Percentiles rank a stretch among this genome's conserved stretches.
phyloP scores from a whole-genome alignment of 2,113 vertebrate genomes.

The Tauraco erythrolophus region DNA sequence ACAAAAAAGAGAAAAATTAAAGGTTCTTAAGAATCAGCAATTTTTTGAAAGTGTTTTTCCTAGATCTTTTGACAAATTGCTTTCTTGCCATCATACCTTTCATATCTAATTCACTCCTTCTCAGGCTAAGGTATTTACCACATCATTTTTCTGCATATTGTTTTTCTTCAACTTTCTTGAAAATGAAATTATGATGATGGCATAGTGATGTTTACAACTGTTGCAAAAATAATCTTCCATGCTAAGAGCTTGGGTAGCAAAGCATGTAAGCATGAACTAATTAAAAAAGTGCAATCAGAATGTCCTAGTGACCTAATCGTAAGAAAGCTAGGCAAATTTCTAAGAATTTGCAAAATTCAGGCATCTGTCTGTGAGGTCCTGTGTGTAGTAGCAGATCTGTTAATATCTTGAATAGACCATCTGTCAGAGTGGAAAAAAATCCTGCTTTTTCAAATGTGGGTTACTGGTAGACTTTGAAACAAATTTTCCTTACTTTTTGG shows the following conservation, averaged over 20 bases:
- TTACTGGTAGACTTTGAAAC: neutral
- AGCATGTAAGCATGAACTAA: neutral
- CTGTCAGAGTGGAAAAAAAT: neutral
- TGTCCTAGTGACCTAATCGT: neutral
- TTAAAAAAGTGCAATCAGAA: neutral
- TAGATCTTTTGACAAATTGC: neutral
- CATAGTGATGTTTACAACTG: neutral
- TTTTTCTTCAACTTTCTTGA: neutral
- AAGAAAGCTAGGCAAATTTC: neutral
- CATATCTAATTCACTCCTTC: neutral
- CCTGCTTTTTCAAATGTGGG: neutral
- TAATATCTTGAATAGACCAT: neutral
- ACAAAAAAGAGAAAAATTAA: neutral
- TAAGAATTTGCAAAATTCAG: neutral
- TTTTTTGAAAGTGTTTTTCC: neutral
- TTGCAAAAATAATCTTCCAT: neutral
- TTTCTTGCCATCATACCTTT: neutral
- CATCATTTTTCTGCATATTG: neutral
- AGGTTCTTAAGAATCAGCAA: neutral
- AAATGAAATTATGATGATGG: neutral
- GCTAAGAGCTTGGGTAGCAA: neutral
- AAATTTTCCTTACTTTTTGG: neutral
- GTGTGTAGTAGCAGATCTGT: neutral
- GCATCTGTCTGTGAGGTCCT: neutral
- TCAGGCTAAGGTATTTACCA: neutral